phyloP scores from a whole-genome alignment of 2,797 vertebrate genomes.

The Rhinella marina region DNA sequence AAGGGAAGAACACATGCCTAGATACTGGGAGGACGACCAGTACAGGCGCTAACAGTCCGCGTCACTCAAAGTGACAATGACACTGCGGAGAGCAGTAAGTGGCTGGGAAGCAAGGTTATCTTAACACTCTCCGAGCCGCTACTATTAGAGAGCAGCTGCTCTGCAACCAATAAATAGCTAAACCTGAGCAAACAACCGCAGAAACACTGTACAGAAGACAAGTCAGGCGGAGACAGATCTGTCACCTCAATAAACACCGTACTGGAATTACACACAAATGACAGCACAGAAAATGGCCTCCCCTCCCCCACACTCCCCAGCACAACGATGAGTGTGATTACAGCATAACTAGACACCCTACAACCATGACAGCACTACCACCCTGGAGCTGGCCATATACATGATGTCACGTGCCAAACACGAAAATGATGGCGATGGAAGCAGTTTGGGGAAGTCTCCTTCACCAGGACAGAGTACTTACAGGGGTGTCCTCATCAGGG shows the following conservation, averaged over 20 bases:
- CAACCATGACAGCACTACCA: background rate
- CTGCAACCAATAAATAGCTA: background rate
- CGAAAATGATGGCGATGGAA: too few relatives aligned
- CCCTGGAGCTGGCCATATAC: too few relatives aligned
- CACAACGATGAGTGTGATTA: background rate
- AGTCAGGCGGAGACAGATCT: background rate
- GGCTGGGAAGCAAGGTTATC: background rate
- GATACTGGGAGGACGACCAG: background rate
- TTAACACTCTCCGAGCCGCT: background rate
- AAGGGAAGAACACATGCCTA: background rate
- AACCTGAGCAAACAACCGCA: constrained; percentile 2
- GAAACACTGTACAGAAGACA: background rate
- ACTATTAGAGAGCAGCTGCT: too few relatives aligned
- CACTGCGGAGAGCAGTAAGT: background rate
- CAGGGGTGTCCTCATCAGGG: too few relatives aligned
- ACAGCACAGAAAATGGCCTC: background rate
- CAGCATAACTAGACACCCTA: background rate
- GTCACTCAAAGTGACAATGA: background rate
- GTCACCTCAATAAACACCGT: background rate
- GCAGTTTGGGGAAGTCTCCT: background rate
- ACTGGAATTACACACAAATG: constrained; percentile 13
- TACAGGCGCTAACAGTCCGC: background rate
- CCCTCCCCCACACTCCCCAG: background rate
- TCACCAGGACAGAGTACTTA: background rate
- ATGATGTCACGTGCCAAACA: too few relatives aligned